phyloP scores from a whole-genome alignment of 2,797 vertebrate species.

The Octomys mimax region DNA sequence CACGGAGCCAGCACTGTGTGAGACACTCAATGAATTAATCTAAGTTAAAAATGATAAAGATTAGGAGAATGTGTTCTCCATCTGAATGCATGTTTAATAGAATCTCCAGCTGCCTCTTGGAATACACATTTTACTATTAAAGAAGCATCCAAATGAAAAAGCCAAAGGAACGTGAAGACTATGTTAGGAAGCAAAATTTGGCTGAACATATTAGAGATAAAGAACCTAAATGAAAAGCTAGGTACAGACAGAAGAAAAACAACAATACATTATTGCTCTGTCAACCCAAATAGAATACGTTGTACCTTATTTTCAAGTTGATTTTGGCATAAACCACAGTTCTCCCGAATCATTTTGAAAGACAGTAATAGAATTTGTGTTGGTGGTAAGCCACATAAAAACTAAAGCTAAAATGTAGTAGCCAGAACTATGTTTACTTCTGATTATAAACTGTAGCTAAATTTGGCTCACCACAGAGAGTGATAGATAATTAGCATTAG shows the following conservation, averaged over 20 bases:
- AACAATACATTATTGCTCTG: slow-evolving; percentile 24
- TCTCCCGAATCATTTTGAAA: slow-evolving; percentile 47
- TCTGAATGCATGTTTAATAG: background rate
- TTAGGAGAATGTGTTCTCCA: background rate
- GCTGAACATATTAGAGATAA: background rate
- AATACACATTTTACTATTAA: background rate
- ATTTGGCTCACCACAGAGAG: slow-evolving; percentile 3
- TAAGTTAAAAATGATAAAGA: background rate
- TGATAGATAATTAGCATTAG: background rate
- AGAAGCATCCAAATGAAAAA: background rate
- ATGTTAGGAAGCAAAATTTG: slow-evolving; percentile 6
- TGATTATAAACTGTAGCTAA: background rate
- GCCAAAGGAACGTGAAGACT: background rate
- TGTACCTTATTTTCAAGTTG: slow-evolving; percentile 47
- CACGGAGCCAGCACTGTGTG: background rate
- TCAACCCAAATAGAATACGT: background rate
- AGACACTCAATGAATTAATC: background rate
- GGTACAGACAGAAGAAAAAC: slow-evolving; percentile 66
- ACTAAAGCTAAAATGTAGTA: slow-evolving; percentile 65
- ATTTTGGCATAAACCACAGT: slow-evolving; percentile 54
- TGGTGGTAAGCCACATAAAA: slow-evolving; percentile 66
- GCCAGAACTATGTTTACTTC: slow-evolving; percentile 16
- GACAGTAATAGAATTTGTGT: slow-evolving; percentile 54
- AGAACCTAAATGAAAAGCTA: background rate
- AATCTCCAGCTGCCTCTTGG: background rate